Percentiles rank a stretch among this genome's conserved stretches.
Conservation (phyloP, 2,888 invertebrate species). For the Catocala nupta region DNA sequence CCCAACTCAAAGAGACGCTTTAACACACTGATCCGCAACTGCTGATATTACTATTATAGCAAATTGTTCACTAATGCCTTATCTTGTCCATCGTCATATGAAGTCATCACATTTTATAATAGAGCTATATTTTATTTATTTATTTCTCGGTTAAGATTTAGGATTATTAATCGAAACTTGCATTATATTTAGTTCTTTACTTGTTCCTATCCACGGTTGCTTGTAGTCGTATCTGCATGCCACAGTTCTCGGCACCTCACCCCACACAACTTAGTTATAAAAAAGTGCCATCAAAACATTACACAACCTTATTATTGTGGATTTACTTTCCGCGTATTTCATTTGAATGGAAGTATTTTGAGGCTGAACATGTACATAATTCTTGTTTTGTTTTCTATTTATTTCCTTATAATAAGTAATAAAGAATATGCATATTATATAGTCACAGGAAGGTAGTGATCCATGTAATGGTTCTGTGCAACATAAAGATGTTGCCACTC, state of each 20-base stretch:
- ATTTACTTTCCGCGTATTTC: conserved; percentile 51
- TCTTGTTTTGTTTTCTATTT: conserved; percentile 74
- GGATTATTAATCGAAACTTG: conserved; percentile 58
- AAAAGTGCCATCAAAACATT: conserved; percentile 64
- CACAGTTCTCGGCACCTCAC: conserved; percentile 54
- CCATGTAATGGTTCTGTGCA: conserved; percentile 72
- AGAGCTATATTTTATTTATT: conserved; percentile 80
- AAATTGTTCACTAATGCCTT: conserved; percentile 78
- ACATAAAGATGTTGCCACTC: conserved; percentile 16
- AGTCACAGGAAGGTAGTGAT: conserved; percentile 47
- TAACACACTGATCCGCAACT: conserved; percentile 7
- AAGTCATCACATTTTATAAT: conserved; percentile 80
- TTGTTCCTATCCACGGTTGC: conserved; percentile 74
- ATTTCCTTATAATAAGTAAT: conserved; percentile 66
- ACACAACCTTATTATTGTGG: conserved; percentile 44
- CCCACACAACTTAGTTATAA: conserved; percentile 22
- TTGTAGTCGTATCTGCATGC: conserved; percentile 45
- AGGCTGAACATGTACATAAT: conserved; percentile 80
- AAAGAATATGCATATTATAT: conserved; percentile 41
- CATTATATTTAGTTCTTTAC: conserved; percentile 57
- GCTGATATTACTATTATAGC: conserved; percentile 60
- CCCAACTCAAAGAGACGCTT: not conserved
- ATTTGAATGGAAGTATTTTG: conserved; percentile 61
- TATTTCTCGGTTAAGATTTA: conserved; percentile 75
- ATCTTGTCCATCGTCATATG: conserved; percentile 81